Conservation (phyloP, 2,113 vertebrate species). For the Aspidoscelis tigris region DNA sequence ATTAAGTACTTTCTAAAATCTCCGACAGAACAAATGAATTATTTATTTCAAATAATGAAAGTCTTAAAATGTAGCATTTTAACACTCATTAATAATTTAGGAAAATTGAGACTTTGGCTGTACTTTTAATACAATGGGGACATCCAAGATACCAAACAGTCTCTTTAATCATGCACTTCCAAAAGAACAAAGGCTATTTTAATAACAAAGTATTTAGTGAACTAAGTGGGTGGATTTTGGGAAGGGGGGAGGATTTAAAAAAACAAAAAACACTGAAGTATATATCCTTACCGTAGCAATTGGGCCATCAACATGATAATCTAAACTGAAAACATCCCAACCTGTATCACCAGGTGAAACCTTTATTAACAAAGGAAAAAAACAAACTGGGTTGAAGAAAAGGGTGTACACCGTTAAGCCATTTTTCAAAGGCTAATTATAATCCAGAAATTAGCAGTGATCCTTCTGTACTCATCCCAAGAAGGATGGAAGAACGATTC, state of each 20-base stretch:
- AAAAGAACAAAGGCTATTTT: slow-evolving; percentile 36
- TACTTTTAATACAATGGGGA: slow-evolving; percentile 42
- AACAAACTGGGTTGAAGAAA: neutral
- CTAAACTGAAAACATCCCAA: slow-evolving; percentile 98
- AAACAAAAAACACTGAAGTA: neutral
- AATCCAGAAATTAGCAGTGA: neutral
- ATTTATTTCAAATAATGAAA: slow-evolving; percentile 58
- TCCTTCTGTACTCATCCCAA: neutral
- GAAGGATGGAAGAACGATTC: neutral
- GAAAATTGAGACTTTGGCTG: slow-evolving; percentile 43
- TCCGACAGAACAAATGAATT: slow-evolving; percentile 60
- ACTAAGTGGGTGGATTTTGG: neutral
- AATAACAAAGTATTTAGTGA: neutral
- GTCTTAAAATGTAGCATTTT: slow-evolving; percentile 60
- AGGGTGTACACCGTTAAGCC: neutral
- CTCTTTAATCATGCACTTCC: slow-evolving; percentile 35
- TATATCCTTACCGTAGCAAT: slow-evolving; percentile 90
- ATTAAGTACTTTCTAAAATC: slow-evolving; percentile 67
- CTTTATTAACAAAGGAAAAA: slow-evolving; percentile 69
- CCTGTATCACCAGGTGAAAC: slow-evolving; percentile 98
- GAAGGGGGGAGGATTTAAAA: no score
- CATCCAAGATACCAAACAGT: slow-evolving; percentile 17
- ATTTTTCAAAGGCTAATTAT: neutral
- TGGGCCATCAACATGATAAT: slow-evolving; percentile 97
- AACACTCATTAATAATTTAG: slow-evolving; percentile 46